Conservation (phyloP, 2,888 invertebrate species). For the Diogma glabrata region DNA sequence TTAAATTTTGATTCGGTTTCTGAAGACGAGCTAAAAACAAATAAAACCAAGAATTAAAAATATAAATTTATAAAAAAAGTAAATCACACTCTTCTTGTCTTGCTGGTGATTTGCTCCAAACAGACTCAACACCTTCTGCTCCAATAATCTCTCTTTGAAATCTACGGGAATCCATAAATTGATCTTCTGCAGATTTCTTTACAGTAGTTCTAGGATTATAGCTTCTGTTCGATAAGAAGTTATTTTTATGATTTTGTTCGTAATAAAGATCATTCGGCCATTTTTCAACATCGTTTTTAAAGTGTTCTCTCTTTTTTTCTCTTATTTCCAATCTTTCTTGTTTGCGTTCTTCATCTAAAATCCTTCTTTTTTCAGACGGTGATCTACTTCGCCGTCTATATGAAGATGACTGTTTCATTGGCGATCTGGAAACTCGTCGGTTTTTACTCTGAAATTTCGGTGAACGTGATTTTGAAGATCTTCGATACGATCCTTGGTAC, state of each 20-base stretch:
- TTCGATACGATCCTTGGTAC: too few species aligned
- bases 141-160: slow-evolving; percentile 66
- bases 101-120: slow-evolving; percentile 67
- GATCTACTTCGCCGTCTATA: background rate
- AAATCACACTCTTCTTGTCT: slow-evolving; percentile 41
- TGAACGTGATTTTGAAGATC: too few species aligned
- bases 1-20: background rate
- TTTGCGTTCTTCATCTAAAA: background rate
- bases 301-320: slow-evolving; percentile 1
- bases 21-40: slow-evolving; percentile 11
- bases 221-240: slow-evolving; percentile 12
- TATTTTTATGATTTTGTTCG: slow-evolving; percentile 17
- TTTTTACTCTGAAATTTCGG: too few species aligned
- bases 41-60: slow-evolving; percentile 23
- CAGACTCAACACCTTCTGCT: slow-evolving; percentile 49
- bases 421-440: too few species aligned
- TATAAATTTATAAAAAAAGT: too few species aligned
- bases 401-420: background rate
- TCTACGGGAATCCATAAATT: slow-evolving; percentile 57
- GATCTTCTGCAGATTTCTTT: slow-evolving; percentile 36
- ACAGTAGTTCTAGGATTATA: background rate
- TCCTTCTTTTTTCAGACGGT: background rate
- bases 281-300: slow-evolving; percentile 19
- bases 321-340: background rate
- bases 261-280: slow-evolving; percentile 28